A percentile compares a stretch with the other conserved stretches of the same genome.
phyloP scores from a whole-genome alignment of 2,888 invertebrate genomes.

The Cryptocephalus primarius region DNA sequence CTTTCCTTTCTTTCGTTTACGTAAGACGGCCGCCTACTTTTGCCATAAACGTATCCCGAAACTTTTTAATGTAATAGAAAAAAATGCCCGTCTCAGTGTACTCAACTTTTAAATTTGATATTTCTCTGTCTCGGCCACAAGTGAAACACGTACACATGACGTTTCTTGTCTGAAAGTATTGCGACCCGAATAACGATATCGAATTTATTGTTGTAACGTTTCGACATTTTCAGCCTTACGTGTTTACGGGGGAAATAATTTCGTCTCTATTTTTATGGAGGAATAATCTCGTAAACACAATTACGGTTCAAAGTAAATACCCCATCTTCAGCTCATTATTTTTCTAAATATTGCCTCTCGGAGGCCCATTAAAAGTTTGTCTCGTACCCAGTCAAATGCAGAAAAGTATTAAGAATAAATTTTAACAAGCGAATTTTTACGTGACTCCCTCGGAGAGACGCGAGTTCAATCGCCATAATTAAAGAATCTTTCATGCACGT shows the following conservation, averaged over 20 bases:
- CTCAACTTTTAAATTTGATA: slow-evolving; percentile 10
- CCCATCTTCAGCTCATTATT: slow-evolving; percentile 22
- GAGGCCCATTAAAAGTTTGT: slow-evolving; percentile 29
- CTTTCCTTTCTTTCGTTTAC: background rate
- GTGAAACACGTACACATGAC: too few species aligned
- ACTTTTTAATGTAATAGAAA: slow-evolving; percentile 9
- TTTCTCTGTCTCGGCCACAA: background rate
- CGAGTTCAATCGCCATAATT: slow-evolving; percentile 12
- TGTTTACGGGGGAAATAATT: background rate
- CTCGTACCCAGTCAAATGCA: slow-evolving; percentile 17
- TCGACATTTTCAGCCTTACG: slow-evolving; percentile 8
- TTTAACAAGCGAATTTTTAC: slow-evolving; percentile 25
- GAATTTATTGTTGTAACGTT: slow-evolving; percentile 4
- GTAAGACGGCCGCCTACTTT: too few species aligned
- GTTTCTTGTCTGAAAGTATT: background rate
- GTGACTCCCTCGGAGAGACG: slow-evolving; percentile 15
- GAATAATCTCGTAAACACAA: background rate
- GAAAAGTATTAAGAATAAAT: slow-evolving; percentile 21
- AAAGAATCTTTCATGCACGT: slow-evolving; percentile 14
- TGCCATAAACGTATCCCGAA: slow-evolving; percentile 5
- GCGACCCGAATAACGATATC: background rate
- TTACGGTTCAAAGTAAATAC: slow-evolving; percentile 7
- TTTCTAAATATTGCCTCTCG: slow-evolving; percentile 20
- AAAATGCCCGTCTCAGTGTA: slow-evolving; percentile 6
- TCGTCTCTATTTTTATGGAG: background rate